Conservation (phyloP, 2,888 invertebrate genomes). For the Leuctra nigra region DNA sequence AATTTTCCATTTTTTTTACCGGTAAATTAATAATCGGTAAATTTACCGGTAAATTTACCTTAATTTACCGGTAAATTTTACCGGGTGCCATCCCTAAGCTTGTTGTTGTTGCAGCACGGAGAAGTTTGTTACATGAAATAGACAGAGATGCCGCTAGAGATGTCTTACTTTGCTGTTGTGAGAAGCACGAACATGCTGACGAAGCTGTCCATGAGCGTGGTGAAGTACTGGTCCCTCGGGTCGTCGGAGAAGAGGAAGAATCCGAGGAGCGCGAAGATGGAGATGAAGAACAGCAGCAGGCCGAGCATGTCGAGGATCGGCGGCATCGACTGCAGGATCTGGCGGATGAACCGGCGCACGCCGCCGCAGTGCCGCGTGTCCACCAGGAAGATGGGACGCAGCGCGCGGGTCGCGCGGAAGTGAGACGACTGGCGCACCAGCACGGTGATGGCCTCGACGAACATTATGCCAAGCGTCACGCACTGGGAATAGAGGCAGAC, state of each 20-base stretch:
- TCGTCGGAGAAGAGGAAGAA: constrained; percentile 75
- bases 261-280: constrained; percentile 74
- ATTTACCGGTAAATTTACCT: too few relatives aligned
- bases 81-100: too few relatives aligned
- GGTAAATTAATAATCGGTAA: too few relatives aligned
- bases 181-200: constrained; percentile 82
- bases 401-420: constrained; percentile 77
- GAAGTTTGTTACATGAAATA: too few relatives aligned
- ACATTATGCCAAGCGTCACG: constrained; percentile 68
- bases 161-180: constrained; percentile 83
- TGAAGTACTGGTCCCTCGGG: constrained; percentile 67
- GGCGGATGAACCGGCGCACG: constrained; percentile 52
- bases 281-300: constrained; percentile 75
- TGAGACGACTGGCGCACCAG: constrained; percentile 75
- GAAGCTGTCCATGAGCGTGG: constrained; percentile 71
- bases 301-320: constrained; percentile 85
- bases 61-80: too few relatives aligned
- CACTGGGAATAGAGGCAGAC: too few relatives aligned
- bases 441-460: constrained; percentile 72
- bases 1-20: too few relatives aligned
- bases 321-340: constrained; percentile 78
- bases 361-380: constrained; percentile 80
- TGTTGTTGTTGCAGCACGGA: too few relatives aligned
- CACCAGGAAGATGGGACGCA: constrained; percentile 81
- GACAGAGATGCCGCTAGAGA: background rate